Percentiles rank a stretch among this genome's conserved stretches.
These are phyloP conservation scores for Meiosimyza decipiens DNA, from an alignment of 2,888 invertebrate species.

Conservation along the genomic window DNA sequence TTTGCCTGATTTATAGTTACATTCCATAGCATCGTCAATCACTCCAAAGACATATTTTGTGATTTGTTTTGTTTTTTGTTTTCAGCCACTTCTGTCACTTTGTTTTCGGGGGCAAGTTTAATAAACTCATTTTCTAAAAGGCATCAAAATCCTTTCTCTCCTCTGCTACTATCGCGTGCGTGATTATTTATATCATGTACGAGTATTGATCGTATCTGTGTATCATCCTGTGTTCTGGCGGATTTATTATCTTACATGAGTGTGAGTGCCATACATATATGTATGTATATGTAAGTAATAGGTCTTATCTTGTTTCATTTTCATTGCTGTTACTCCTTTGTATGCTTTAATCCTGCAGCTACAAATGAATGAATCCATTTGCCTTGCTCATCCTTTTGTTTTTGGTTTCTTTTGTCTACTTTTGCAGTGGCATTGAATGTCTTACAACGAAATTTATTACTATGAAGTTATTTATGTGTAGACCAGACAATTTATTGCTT, in stretches of 20 bases:
- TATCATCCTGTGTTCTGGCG: no score
- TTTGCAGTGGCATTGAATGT: constrained; percentile 4
- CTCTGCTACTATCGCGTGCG: no score
- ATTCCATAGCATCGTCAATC: no score
- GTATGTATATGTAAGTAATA: no score
- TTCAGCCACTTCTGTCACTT: not conserved
- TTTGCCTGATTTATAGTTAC: no score
- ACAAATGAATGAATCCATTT: constrained; percentile 5
- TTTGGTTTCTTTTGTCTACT: not conserved
- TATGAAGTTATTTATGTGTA: constrained; percentile 11
- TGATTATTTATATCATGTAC: no score
- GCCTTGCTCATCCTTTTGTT: not conserved
- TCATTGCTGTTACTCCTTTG: constrained; percentile 1
- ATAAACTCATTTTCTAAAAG: constrained; percentile 4
- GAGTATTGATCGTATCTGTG: no score
- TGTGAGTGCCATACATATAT: no score
- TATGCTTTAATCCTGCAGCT: not conserved
- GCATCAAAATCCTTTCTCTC: not conserved
- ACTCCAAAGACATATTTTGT: not conserved
- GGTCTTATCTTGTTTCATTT: not conserved
- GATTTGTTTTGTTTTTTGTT: constrained; percentile 1
- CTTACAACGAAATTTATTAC: constrained; percentile 17
- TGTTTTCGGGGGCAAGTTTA: not conserved
- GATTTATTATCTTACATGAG: no score
- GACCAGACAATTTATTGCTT: constrained; percentile 19